A percentile compares a stretch with the other conserved stretches of the same genome.
These are phyloP conservation scores for Papilio polytes DNA, from an alignment of 1,140 invertebrate species.

Conservation along the genomic window DNA sequence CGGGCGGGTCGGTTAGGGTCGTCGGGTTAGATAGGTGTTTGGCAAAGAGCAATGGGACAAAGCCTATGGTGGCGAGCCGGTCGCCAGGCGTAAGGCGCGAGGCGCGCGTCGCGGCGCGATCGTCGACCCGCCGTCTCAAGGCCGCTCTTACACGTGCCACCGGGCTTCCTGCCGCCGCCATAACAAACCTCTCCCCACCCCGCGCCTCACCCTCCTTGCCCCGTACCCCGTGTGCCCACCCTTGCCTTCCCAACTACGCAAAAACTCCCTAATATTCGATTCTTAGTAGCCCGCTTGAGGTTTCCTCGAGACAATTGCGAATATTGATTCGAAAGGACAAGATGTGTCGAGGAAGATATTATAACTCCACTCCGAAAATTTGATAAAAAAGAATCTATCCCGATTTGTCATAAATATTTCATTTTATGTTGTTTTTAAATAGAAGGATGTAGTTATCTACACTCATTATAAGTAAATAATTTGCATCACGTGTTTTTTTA, in stretches of 20 bases:
- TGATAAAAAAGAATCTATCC: neutral
- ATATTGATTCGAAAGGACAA: constrained; percentile 1
- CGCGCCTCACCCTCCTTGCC: constrained; percentile 45
- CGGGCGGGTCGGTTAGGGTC: constrained; percentile 29
- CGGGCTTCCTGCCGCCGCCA: constrained; percentile 79
- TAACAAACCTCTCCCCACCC: constrained; percentile 76
- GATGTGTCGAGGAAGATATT: neutral
- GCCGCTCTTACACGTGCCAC: constrained; percentile 80
- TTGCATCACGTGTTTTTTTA: too few relatives aligned
- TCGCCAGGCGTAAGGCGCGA: constrained; percentile 52
- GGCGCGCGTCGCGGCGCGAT: constrained; percentile 64
- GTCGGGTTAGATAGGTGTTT: constrained; percentile 39
- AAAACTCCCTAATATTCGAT: constrained; percentile 54
- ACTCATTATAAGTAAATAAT: too few relatives aligned
- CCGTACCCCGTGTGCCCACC: constrained; percentile 42
- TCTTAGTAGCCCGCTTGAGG: constrained; percentile 47
- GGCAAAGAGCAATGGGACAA: constrained; percentile 51
- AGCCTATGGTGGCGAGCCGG: constrained; percentile 61
- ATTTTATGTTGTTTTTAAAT: neutral
- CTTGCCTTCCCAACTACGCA: constrained; percentile 46
- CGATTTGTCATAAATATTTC: neutral
- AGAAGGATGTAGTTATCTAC: too few relatives aligned
- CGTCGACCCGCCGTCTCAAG: constrained; percentile 81
- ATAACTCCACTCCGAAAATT: neutral
- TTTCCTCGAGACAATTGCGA: constrained; percentile 12